A percentile compares a stretch with the other conserved stretches of the same genome.
Evolutionary conservation across 2,113 vertebrate species (phyloP).

Genomic region (Ia io): DNA sequence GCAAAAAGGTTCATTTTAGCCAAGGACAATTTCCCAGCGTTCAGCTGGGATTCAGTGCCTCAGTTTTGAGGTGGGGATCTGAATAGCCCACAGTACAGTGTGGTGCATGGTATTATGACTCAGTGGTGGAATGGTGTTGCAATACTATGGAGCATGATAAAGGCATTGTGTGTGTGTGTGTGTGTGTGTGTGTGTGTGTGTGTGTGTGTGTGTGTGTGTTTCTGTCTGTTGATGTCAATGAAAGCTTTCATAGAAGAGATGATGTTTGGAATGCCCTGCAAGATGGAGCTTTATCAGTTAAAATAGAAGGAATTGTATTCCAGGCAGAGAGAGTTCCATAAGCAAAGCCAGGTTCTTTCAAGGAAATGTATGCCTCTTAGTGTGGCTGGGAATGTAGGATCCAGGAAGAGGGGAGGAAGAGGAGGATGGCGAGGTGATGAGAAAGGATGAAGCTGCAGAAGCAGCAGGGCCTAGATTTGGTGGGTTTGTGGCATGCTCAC

Average conservation of each 20-base stretch:
- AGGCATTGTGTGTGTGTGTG: not conserved
- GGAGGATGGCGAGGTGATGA: not conserved
- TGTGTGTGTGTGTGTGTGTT: not conserved
- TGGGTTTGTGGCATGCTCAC: not conserved
- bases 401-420: not conserved
- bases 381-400: not conserved
- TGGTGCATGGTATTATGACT: not conserved
- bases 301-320: not conserved
- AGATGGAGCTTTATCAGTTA: not conserved
- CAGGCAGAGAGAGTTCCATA: not conserved
- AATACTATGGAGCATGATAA: not conserved
- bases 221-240: not conserved
- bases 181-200: not conserved
- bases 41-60: not conserved
- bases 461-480: not conserved
- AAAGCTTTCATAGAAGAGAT: not conserved
- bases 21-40: not conserved
- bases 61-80: not conserved
- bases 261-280: not conserved
- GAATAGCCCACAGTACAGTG: not conserved
- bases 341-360: not conserved
- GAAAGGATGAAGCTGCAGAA: not conserved
- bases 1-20: not conserved
- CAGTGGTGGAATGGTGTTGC: not conserved
- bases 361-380: not conserved